Conservation (phyloP, 2,888 invertebrate species). For the Siphonodentalium dalli region DNA sequence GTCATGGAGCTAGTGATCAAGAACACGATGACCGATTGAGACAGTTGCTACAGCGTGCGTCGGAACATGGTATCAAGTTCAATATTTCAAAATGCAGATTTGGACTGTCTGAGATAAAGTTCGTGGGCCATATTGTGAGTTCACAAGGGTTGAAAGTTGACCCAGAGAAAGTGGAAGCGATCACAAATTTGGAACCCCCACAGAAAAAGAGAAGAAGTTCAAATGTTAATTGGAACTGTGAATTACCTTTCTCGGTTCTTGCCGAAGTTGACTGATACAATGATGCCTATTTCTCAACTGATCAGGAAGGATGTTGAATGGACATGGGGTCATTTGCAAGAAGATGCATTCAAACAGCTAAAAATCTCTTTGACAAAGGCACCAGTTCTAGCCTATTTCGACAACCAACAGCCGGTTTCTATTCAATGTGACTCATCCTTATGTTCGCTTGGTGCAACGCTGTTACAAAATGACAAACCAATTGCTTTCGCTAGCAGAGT, state of each 20-base stretch:
- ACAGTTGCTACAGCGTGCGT: no score
- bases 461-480: constrained; percentile 6
- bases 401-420: neutral
- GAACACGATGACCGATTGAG: constrained; percentile 10
- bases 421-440: constrained; percentile 1
- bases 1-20: neutral
- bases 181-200: neutral
- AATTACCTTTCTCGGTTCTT: no score
- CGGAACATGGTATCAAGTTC: no score
- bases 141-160: neutral
- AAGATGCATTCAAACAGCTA: neutral
- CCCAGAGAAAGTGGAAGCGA: neutral
- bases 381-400: constrained; percentile 14
- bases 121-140: neutral
- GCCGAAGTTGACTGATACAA: neutral
- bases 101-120: neutral
- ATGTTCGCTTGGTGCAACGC: constrained; percentile 9
- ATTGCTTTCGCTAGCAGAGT: constrained; percentile 17
- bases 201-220: neutral
- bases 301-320: constrained; percentile 7
- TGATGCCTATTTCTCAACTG: neutral
- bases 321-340: constrained; percentile 1
- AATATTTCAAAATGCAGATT: no score
- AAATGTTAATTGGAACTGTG: no score
- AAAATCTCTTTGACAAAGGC: neutral